Conservation (phyloP, 2,113 vertebrate genomes). For the Megaceryle maxima region DNA sequence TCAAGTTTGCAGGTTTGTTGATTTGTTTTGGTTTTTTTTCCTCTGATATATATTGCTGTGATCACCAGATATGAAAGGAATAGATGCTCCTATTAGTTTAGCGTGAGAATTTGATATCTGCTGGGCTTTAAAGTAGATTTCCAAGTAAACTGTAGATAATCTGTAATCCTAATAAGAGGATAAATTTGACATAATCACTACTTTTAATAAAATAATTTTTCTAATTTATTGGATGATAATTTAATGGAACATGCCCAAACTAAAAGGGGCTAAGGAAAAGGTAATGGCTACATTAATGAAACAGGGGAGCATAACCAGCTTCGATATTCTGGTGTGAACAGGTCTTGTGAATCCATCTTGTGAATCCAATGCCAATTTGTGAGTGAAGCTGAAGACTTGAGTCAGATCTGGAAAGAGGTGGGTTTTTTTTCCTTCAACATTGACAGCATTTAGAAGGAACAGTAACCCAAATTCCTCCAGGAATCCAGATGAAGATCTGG, state of each 20-base stretch:
- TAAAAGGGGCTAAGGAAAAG: neutral
- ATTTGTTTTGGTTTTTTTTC: neutral
- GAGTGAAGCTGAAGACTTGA: neutral
- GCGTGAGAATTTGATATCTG: constrained; percentile 24
- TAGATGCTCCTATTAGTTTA: neutral
- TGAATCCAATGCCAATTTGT: neutral
- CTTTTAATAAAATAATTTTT: neutral
- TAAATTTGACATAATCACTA: neutral
- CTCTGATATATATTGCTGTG: neutral
- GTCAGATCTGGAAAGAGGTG: neutral
- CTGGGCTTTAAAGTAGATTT: constrained; percentile 52
- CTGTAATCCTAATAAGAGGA: constrained; percentile 43
- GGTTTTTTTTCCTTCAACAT: neutral
- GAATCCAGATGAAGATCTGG: neutral
- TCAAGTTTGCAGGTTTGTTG: neutral
- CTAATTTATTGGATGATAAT: neutral
- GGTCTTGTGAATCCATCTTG: neutral
- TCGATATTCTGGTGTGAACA: neutral
- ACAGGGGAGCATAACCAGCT: neutral
- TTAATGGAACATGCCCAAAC: neutral
- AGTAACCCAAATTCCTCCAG: neutral
- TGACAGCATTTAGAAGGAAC: neutral
- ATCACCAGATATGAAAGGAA: neutral
- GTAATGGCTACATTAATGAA: neutral
- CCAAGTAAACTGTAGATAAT: constrained; percentile 25